phyloP scores from a whole-genome alignment of 2,797 vertebrate genomes.

The Cryptoprocta ferox region DNA sequence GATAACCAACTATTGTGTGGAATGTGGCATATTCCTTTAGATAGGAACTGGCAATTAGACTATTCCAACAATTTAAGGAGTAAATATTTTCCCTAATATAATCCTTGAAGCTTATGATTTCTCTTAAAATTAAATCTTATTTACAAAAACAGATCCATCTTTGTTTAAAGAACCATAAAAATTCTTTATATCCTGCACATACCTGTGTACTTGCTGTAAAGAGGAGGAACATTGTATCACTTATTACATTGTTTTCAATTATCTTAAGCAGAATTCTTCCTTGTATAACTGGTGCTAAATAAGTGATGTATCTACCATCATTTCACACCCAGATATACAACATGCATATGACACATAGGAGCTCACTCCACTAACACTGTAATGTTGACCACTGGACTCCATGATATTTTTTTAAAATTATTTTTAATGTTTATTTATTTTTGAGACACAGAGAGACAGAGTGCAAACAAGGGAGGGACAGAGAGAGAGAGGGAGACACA shows the following conservation, averaged over 20 bases:
- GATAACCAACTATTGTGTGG: neutral
- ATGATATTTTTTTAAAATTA: neutral
- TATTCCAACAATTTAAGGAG: neutral
- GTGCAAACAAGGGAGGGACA: too few species aligned
- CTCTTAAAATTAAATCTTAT: neutral
- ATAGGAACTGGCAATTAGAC: neutral
- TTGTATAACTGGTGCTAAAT: neutral
- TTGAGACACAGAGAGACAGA: too few species aligned
- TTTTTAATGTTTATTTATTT: too few species aligned
- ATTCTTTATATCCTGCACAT: neutral
- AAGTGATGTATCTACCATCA: neutral
- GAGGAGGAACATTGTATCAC: neutral
- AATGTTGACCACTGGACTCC: too few species aligned
- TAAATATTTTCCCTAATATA: neutral
- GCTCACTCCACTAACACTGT: neutral
- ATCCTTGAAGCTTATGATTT: neutral
- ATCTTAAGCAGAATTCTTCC: neutral
- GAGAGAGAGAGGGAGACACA: too few species aligned
- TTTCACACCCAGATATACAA: neutral
- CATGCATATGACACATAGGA: neutral
- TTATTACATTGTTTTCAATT: neutral
- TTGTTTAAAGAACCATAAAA: neutral
- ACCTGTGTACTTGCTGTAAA: neutral
- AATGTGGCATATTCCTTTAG: neutral
- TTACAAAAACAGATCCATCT: neutral